Evolutionary conservation across 2,888 invertebrate genomes (phyloP), one percentile per base, ranked within the genome.

Genomic region (Erpobdella octoculata): DNA sequence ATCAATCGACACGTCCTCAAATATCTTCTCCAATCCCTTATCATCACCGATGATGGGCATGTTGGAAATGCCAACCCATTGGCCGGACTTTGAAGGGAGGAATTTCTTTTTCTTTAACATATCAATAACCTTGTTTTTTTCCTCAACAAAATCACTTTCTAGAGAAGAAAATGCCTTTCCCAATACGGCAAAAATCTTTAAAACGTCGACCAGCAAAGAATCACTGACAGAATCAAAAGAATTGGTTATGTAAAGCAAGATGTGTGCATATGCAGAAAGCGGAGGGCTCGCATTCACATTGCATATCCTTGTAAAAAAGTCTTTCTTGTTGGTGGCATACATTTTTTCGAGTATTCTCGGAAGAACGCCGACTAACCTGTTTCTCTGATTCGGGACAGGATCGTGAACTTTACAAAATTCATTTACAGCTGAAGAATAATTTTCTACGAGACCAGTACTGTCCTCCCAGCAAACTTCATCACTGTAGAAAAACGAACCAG

Each of bases 391-490:
- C n/a, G n/a, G n/a, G n/a, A n/a, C n/a, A 2, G 71, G 59, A 25
- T 62, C 48, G 6, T 61, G 28, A 25, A 48, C 59, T 9, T 79
- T 74, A 2, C 74, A 74, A n/a, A 75, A 65, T 25, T 78, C 78
- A 18, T 74, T 75, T 12, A 75, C 74, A 21, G 79, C 21, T 12
- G 48, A n/a, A 18, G 41, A 59, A 53, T 76, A 74, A 70, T 79
- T 79, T 36, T 69, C 61, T 72, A 81, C 79, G 37, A 82, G 75
- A n/a, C 77, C 77, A 0, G 79, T 79, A 4, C 73, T 77, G 65
- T 82, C 82, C 2, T 73, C 62, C 78, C 81, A 78, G 78, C 81
- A 80, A 8, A 81, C 77, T 73, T 82, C 81, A 18, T 76, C 70
- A 8, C 69, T 12, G 28, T 28, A 21, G 15, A 73, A 62, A n/a